Percentiles rank a stretch among this genome's conserved stretches.
Conservation (phyloP, 2,888 invertebrate genomes). For the Leptodirus hochenwartii region DNA sequence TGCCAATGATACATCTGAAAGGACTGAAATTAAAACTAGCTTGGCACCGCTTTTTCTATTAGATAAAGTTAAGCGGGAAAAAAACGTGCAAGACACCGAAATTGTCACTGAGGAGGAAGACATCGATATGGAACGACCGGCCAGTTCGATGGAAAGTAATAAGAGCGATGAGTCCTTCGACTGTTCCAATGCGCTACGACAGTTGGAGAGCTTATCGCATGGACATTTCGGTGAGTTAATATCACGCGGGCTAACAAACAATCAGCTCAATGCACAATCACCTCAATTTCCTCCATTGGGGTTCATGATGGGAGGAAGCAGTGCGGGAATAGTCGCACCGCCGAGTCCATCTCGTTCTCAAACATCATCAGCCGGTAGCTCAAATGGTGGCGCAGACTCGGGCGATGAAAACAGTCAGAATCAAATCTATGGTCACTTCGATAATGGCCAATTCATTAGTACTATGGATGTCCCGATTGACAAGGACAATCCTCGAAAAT, state of each 20-base stretch:
- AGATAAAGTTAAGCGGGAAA: slow-evolving; percentile 27
- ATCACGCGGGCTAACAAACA: slow-evolving; percentile 25
- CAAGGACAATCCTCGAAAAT: slow-evolving; percentile 78
- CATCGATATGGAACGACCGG: slow-evolving; percentile 26
- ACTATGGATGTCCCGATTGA: slow-evolving; percentile 78
- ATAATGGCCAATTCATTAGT: slow-evolving; percentile 52
- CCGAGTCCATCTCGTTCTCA: slow-evolving; percentile 41
- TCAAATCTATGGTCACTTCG: slow-evolving; percentile 51
- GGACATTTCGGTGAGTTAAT: slow-evolving; percentile 47
- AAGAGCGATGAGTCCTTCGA: slow-evolving; percentile 40
- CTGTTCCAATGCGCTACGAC: slow-evolving; percentile 51
- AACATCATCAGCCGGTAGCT: slow-evolving; percentile 41
- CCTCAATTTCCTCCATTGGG: slow-evolving; percentile 28
- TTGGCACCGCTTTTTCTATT: slow-evolving; percentile 25
- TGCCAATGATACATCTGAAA: slow-evolving; percentile 24
- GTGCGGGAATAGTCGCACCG: too few species aligned
- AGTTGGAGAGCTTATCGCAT: slow-evolving; percentile 63
- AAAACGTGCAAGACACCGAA: slow-evolving; percentile 22
- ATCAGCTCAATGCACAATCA: slow-evolving; percentile 21
- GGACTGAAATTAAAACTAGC: slow-evolving; percentile 25
- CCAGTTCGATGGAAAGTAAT: slow-evolving; percentile 35
- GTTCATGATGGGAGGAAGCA: slow-evolving; percentile 32
- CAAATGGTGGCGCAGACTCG: slow-evolving; percentile 33
- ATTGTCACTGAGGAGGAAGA: slow-evolving; percentile 23
- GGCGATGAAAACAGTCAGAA: slow-evolving; percentile 40